Evolutionary conservation across 1,140 invertebrate species (phyloP).

Genomic region (Pachyrhynchus sulphureomaculatus): DNA sequence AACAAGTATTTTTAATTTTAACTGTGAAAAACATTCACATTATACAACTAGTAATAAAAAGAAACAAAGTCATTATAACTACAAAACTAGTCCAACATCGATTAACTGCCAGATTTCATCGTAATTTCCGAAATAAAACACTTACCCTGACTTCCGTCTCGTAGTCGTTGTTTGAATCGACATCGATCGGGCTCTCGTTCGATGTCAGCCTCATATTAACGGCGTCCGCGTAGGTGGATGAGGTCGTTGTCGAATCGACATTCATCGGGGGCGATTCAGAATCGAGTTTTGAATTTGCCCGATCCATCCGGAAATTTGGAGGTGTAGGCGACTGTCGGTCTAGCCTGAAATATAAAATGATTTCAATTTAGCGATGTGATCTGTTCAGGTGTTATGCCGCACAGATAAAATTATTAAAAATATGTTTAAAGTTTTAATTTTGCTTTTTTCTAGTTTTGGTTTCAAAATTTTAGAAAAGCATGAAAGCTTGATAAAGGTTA

Average conservation of each 20-base stretch:
- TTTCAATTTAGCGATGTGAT: not conserved
- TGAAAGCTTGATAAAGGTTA: no score
- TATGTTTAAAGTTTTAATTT: no score
- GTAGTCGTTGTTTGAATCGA: constrained; percentile 41
- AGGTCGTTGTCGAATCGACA: constrained; percentile 49
- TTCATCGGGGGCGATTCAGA: constrained; percentile 45
- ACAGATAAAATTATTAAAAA: no score
- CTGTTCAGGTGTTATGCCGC: no score
- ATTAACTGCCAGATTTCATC: no score
- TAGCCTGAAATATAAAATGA: constrained; percentile 15
- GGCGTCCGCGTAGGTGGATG: constrained; percentile 34
- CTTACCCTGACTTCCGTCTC: constrained; percentile 27
- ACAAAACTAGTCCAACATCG: no score
- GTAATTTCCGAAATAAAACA: constrained; percentile 17
- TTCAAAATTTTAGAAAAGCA: no score
- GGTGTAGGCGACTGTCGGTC: constrained; percentile 37
- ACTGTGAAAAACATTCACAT: no score
- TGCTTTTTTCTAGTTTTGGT: no score
- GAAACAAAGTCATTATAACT: no score
- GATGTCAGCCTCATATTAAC: constrained; percentile 38
- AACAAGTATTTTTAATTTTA: no score
- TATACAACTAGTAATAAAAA: no score
- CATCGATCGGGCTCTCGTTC: constrained; percentile 45
- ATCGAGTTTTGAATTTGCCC: constrained; percentile 23
- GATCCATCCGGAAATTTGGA: constrained; percentile 41